Evolutionary conservation across 2,888 invertebrate species (phyloP).

Genomic region (Cremastinae sp.): DNA sequence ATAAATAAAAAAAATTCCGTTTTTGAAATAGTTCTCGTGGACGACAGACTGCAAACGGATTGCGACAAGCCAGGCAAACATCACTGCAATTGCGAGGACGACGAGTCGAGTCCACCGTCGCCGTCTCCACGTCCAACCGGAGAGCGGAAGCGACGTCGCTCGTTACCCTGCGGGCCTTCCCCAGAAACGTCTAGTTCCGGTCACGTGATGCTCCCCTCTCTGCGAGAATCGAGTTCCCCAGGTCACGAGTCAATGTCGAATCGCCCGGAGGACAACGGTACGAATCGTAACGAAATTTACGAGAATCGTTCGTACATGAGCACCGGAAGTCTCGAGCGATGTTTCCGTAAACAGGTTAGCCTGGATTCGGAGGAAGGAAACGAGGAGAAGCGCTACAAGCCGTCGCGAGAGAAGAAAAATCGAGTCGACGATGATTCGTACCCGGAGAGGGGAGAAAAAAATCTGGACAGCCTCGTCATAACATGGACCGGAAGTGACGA

Average conservation of each 20-base stretch:
- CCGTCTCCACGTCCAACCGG: conserved; percentile 74
- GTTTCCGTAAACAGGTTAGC: conserved; percentile 72
- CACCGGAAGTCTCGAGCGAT: conserved; percentile 72
- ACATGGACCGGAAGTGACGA: too few species aligned
- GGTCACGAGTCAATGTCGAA: conserved; percentile 12
- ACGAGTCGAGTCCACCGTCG: conserved; percentile 81
- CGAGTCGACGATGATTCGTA: neutral
- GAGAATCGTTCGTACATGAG: conserved; percentile 60
- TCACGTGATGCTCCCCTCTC: neutral
- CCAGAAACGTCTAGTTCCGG: conserved; percentile 45
- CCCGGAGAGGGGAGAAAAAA: too few species aligned
- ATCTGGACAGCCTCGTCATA: too few species aligned
- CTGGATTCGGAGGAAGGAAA: conserved; percentile 73
- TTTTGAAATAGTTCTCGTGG: conserved; percentile 82
- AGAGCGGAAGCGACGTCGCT: conserved; percentile 77
- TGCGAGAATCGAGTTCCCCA: neutral
- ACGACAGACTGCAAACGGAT: conserved; percentile 87
- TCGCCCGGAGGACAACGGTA: neutral
- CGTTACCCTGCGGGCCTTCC: conserved; percentile 74
- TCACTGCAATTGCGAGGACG: conserved; percentile 88
- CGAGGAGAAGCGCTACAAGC: conserved; percentile 76
- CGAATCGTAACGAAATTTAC: conserved; percentile 22
- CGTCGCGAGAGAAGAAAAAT: conserved; percentile 63
- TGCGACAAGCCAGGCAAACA: conserved; percentile 90
- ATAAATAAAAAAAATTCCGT: too few species aligned